Base-by-base conservation (phyloP, 2,113 vertebrate genomes). In the Osmerus eperlanus region DNA sequence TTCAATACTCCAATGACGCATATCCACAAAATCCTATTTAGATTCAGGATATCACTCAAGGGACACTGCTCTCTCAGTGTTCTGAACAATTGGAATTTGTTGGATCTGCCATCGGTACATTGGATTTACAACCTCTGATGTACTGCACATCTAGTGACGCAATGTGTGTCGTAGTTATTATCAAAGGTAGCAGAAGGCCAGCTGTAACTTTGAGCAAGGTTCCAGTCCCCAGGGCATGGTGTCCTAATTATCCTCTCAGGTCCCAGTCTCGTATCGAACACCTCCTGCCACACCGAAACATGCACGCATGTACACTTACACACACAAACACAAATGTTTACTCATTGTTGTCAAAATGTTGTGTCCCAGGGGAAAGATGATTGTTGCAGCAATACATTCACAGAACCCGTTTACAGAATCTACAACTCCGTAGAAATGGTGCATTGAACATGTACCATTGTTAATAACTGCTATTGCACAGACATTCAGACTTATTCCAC, bases 1-100 rank as follows among this genome's bases (percentile, higher is more conserved):
- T 64, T 32, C 25, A 28, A 64, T 64, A 64, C n/a, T 47, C 18
- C 62, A 64, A 36, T 41, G 62, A 64, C 32, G 29, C 62, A 64
- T 64, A 64, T 16, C 28, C 62, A 64, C 62, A 36, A 15, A 64
- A 64, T 64, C 32, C 4, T 21, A 64, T 64, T 62, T 64, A 15
- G 29, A 36, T 64, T 64, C 14, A 29, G 16, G 25, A 64, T 36
- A 29, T 64, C 62, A 7, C 25, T 64, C 16, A 47, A 47, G 9
- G 41, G 41, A 47, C 9, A 47, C 9, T 28, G 16, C 32, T 32
- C 58, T 60, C 14, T 18, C 32, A 36, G 25, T 32, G 62, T n/a
- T 64, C 8, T 36, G 16, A 32, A 64, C 62, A 32, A 64, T 28
- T 29, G 62, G 32, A 2, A 64, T 64, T 64, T 64, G 62, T 36